Base-by-base conservation (phyloP, 2,888 invertebrate genomes). In the Parochlus steinenii region DNA sequence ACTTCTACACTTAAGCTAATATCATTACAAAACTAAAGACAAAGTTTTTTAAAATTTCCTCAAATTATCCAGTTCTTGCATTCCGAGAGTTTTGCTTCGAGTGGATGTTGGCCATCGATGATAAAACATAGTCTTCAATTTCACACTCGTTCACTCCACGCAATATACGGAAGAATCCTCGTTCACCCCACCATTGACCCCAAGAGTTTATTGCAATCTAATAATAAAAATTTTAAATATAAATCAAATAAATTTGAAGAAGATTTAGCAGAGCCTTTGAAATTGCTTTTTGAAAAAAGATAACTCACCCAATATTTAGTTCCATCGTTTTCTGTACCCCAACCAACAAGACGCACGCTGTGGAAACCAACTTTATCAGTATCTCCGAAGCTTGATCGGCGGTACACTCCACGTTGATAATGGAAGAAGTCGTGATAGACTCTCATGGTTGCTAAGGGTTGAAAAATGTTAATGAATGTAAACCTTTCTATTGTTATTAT, bases 131-230 rank as follows among this genome's bases (percentile, higher is more conserved):
- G 3, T 75, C 73, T 53, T 95, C 93, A 50, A 95, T 90, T 44
- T 77, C 78, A 48, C 86, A 82, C 52, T 92, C 90, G 61, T 90
- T 81, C 35, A 52, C 57, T 26, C 93, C 93, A 38, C 82, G 73
- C 5, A 68, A 57, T 47, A 95, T 92, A 40, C 77, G 71, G 72
- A 95, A 93, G 52, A 74, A 80, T 1, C 95, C 95, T 41, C 73
- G 63, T 53, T 93, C 90, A 7, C 93, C 95, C 93, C 93, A 95
- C 44, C 72, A 63, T 0, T 57, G 49, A 6, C 95, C 93, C 95
- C 95, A 95, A 20, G 89, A 89, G 61, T 95, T 95, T 30, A 86
- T 86, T 26, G 80, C 86, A 50, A 83, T 66, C 92, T 93, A 63
- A 4, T 62, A 58, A 41, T 20, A 41, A 42, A 39, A 43, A 33